Evolutionary conservation across 2,888 invertebrate species (phyloP).

Genomic region (Phlogophora meticulosa): DNA sequence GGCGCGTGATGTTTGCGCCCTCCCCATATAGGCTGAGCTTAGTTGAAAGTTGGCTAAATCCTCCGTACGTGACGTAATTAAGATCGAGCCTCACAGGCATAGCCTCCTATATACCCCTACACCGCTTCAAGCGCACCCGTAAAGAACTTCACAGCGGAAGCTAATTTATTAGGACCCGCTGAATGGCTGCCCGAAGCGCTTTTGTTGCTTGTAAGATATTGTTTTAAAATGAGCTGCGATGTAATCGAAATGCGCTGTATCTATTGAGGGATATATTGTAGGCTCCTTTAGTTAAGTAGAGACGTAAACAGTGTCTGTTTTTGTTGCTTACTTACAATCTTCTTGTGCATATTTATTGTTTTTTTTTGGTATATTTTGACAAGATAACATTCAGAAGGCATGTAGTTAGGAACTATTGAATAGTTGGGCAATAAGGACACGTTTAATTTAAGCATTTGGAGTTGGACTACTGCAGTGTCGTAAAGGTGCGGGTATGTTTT

Average conservation of each 20-base stretch:
- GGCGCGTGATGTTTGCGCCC: constrained; percentile 79
- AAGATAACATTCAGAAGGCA: neutral
- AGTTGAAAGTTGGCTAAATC: constrained; percentile 80
- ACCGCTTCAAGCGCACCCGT: constrained; percentile 62
- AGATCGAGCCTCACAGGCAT: constrained; percentile 70
- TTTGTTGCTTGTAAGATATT: constrained; percentile 59
- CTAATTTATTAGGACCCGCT: constrained; percentile 58
- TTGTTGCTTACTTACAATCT: constrained; percentile 40
- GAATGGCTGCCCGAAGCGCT: constrained; percentile 60
- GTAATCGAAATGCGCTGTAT: constrained; percentile 63
- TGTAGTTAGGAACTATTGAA: neutral
- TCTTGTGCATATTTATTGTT: constrained; percentile 44
- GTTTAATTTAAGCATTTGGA: too few species aligned
- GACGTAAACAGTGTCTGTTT: constrained; percentile 54
- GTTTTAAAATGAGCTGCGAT: constrained; percentile 66
- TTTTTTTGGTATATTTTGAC: constrained; percentile 14
- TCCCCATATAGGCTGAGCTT: constrained; percentile 75
- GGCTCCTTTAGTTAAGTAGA: constrained; percentile 57
- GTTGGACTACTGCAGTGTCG: too few species aligned
- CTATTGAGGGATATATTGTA: constrained; percentile 60
- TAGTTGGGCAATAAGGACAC: too few species aligned
- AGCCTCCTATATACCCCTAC: constrained; percentile 50
- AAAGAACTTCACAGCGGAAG: constrained; percentile 62
- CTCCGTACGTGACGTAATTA: constrained; percentile 84
- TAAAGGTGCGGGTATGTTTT: too few species aligned